These are phyloP conservation scores for Drosophila buzzatii DNA, from an alignment of 2,888 invertebrate species.

Conservation along the genomic window DNA sequence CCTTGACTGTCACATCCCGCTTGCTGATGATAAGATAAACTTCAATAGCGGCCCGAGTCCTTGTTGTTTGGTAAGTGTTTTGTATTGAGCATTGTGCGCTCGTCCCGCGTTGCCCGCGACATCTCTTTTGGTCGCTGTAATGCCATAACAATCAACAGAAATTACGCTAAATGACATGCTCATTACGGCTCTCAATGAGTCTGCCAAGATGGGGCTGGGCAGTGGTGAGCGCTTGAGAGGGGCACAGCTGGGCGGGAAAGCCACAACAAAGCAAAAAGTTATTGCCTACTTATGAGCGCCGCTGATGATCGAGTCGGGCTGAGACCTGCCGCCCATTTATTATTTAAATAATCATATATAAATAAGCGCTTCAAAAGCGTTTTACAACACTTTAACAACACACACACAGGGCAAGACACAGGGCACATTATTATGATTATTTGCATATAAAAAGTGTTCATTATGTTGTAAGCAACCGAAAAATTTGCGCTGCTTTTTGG, in stretches of 20 bases:
- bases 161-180: conserved; percentile 80
- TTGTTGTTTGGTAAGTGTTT: conserved; percentile 37
- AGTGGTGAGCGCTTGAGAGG: too few relatives aligned
- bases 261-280: conserved; percentile 71
- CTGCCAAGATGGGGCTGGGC: neutral
- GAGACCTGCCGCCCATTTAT: conserved; percentile 58
- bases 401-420: conserved; percentile 13
- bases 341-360: conserved; percentile 77
- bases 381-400: conserved; percentile 69
- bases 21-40: conserved; percentile 73
- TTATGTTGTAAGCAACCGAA: conserved; percentile 57
- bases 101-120: neutral
- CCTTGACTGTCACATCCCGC: conserved; percentile 1
- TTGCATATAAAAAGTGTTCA: conserved; percentile 79
- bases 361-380: conserved; percentile 70
- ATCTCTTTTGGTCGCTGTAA: conserved; percentile 54
- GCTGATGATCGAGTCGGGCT: conserved; percentile 51
- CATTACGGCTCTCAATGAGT: conserved; percentile 61
- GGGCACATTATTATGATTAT: conserved; percentile 58
- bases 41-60: conserved; percentile 36
- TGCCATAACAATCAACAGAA: conserved; percentile 77
- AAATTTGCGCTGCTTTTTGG: conserved; percentile 14
- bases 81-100: conserved; percentile 46
- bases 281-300: conserved; percentile 77
- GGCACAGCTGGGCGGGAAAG: too few relatives aligned